These are phyloP conservation scores for Polia nebulosa DNA, from an alignment of 2,888 invertebrate genomes.

Conservation along the genomic window DNA sequence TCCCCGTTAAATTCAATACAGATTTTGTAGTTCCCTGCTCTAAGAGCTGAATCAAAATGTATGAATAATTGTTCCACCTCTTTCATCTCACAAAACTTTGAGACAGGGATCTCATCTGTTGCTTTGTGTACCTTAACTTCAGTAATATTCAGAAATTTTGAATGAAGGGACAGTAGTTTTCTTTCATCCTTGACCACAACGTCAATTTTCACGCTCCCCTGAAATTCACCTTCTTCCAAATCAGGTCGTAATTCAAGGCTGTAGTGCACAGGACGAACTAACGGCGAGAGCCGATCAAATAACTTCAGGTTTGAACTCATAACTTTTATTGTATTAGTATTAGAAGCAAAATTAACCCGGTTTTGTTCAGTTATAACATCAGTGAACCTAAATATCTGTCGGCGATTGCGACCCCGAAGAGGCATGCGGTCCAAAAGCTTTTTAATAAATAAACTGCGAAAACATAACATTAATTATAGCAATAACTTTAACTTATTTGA, in stretches of 20 bases:
- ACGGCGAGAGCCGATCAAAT: slow-evolving; percentile 78
- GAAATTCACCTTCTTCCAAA: slow-evolving; percentile 77
- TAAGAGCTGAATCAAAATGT: slow-evolving; percentile 73
- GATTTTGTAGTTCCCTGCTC: slow-evolving; percentile 87
- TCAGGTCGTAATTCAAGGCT: slow-evolving; percentile 80
- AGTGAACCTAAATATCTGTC: slow-evolving; percentile 39
- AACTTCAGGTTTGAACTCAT: slow-evolving; percentile 71
- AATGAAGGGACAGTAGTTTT: slow-evolving; percentile 90
- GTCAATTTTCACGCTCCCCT: slow-evolving; percentile 81
- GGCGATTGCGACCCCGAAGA: slow-evolving; percentile 63
- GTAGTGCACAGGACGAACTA: slow-evolving; percentile 82
- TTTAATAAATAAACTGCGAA: slow-evolving; percentile 25
- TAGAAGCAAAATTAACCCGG: slow-evolving; percentile 33
- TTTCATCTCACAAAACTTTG: slow-evolving; percentile 77
- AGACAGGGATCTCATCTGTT: slow-evolving; percentile 71
- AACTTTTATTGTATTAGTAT: slow-evolving; percentile 63
- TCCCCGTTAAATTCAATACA: slow-evolving; percentile 92
- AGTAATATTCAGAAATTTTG: slow-evolving; percentile 90
- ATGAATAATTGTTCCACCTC: slow-evolving; percentile 82
- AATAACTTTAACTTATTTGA: slow-evolving; percentile 7
- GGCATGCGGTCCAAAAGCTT: slow-evolving; percentile 14
- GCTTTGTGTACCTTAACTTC: slow-evolving; percentile 78
- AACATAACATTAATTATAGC: slow-evolving; percentile 34
- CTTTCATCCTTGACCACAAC: slow-evolving; percentile 81
- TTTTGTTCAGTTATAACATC: slow-evolving; percentile 40